A percentile compares a stretch with the other conserved stretches of the same genome.
These are phyloP conservation scores for Platygyra sinensis DNA, from an alignment of 64 coral and sea anemone species.

Conservation along the genomic window DNA sequence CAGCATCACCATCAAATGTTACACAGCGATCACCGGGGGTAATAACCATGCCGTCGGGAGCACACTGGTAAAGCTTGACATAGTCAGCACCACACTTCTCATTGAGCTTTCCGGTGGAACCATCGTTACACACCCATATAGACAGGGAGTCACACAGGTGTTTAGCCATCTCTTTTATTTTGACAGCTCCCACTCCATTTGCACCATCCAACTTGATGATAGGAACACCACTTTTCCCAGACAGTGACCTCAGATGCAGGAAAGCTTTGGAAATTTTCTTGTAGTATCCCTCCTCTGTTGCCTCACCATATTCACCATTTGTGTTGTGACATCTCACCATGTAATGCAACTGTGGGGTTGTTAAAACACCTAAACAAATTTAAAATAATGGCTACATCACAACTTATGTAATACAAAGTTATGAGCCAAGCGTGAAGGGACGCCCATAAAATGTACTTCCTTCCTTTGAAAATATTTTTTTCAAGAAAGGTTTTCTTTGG, in stretches of 20 bases:
- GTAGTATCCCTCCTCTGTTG: slow-evolving; percentile 88
- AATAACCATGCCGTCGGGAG: slow-evolving; percentile 78
- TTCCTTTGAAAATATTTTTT: too few species aligned
- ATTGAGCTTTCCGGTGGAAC: slow-evolving; percentile 76
- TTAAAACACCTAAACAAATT: slow-evolving; percentile 69
- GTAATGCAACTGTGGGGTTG: slow-evolving; percentile 96
- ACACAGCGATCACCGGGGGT: slow-evolving; percentile 82
- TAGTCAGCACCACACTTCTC: slow-evolving; percentile 98
- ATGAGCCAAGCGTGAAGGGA: too few species aligned
- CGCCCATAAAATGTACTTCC: too few species aligned
- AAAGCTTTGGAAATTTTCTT: slow-evolving; percentile 91
- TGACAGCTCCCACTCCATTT: slow-evolving; percentile 95
- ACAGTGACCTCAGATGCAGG: slow-evolving; percentile 63
- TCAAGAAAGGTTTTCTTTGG: too few species aligned
- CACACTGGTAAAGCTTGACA: slow-evolving; percentile 87
- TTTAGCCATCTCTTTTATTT: slow-evolving; percentile 76
- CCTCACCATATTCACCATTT: slow-evolving; percentile 73
- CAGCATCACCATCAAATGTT: slow-evolving; percentile 96
- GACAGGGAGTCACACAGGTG: slow-evolving; percentile 69
- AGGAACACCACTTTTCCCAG: slow-evolving; percentile 44
- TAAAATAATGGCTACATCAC: too few species aligned
- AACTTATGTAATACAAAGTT: too few species aligned
- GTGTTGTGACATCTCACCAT: slow-evolving; percentile 96
- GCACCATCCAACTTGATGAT: slow-evolving; percentile 93
- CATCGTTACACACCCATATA: slow-evolving; percentile 81